Base-by-base conservation (phyloP, 2,888 invertebrate species). In the Pogonocherus hispidulus region DNA sequence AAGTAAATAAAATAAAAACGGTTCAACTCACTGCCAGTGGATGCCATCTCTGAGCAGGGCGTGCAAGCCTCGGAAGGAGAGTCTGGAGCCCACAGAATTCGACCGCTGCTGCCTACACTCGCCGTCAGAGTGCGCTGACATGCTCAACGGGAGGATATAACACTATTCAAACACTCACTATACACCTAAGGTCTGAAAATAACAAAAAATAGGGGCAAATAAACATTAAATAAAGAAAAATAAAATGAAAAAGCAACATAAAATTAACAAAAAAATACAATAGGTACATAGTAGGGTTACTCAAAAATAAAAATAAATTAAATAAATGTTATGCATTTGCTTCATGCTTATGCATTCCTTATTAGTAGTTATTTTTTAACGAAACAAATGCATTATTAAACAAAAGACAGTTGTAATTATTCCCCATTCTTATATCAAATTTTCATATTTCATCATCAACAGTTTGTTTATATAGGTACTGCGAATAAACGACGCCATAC, bases 91-190 rank as follows among this genome's bases (percentile, higher is more conserved):
- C 70, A 84, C 76, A 35, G 84, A 85, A 70, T 84, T 82, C 69
- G 84, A 83, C 37, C 84, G 79, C 63, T 83, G 83, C 67, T 83
- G 81, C 59, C 83, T 76, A 51, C 81, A 79, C 59, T 82, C 80
- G 67, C 82, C 84, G 73, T 82, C 82, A 78, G 84, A 84, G 70
- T 81, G 79, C 62, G 84, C 80, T 51, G 84, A 84, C 84, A 85
- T 84, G 66, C 19, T 70, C 16, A 52, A 35, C 14, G 41, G 22
- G 44, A 37, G 35, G 52, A n/a, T 19, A 2, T 20, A 55, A 57
- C 18, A 44, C 37, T 55, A n/a, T n/a, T n/a, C 22, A 27, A 62
- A 62, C 62, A 49, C 51, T 47, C 27, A 59, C 59, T 51, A 62
- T 37, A 62, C 59, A 59, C 23, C 41, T 49, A 64, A 59, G 49